phyloP scores from a whole-genome alignment of 2,113 vertebrate species.

The Ramphastos sulfuratus region DNA sequence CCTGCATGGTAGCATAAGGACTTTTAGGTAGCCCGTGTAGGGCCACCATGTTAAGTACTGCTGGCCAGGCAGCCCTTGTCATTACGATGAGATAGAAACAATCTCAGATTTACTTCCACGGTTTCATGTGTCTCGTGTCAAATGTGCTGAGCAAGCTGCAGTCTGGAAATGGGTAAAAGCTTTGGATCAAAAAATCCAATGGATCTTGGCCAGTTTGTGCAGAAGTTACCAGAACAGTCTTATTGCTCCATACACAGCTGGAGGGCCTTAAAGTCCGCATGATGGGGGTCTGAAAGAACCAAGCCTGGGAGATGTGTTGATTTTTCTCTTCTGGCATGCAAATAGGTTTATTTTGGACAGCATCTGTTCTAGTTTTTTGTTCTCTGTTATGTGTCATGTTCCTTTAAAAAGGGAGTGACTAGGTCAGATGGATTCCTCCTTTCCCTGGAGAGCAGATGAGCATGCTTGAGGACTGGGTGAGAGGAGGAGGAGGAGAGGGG shows the following conservation, averaged over 20 bases:
- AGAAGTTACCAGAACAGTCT: slow-evolving; percentile 40
- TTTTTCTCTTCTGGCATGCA: slow-evolving; percentile 57
- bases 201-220: slow-evolving; percentile 35
- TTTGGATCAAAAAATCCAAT: slow-evolving; percentile 17
- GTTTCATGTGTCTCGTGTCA: not conserved
- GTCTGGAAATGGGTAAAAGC: slow-evolving; percentile 54
- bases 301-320: slow-evolving; percentile 48
- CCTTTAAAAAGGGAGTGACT: slow-evolving; percentile 57
- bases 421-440: slow-evolving; percentile 66
- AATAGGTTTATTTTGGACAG: slow-evolving; percentile 63
- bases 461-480: slow-evolving; percentile 43
- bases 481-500: slow-evolving; percentile 16
- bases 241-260: slow-evolving; percentile 48
- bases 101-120: not conserved
- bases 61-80: not conserved
- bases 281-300: slow-evolving; percentile 16
- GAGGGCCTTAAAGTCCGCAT: not conserved
- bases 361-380: slow-evolving; percentile 49
- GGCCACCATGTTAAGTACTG: not conserved
- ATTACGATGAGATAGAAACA: not conserved
- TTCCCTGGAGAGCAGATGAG: slow-evolving; percentile 69
- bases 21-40: not conserved
- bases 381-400: slow-evolving; percentile 4
- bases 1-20: accelerated
- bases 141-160: not conserved